Evolutionary conservation across 2,888 invertebrate genomes (phyloP), one percentile per base, ranked within the genome.

Genomic region (Liodrosophila aerea): DNA sequence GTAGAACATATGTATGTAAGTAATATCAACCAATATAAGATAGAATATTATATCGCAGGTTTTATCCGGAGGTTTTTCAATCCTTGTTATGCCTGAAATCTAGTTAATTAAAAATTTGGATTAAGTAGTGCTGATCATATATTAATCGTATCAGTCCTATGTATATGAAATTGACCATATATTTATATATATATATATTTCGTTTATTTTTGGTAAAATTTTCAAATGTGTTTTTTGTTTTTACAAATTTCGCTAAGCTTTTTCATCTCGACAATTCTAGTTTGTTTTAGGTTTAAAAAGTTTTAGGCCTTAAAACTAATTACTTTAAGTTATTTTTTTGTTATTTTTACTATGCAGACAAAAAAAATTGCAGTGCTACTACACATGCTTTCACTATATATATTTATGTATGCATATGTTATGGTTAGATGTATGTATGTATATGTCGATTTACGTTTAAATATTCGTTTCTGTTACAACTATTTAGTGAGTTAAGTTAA

Each of bases 191-290:
- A 5, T 5, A 22, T 22, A 22, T 22, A 22, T 4, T 57, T 34
- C n/a, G 47, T 34, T 41, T 61, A 52, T 56, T 67, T 64, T 60
- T 68, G 51, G 57, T 70, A 74, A 49, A 66, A 66, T 29, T 66
- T 34, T 72, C 63, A 72, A 70, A 66, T 72, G 37, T 72, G 63
- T 72, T 22, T 22, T 2, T 22, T n/a, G n/a, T 2, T 22, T 70
- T 64, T 64, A 71, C 63, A 80, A 77, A 73, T 76, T 80, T 64
- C 58, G 66, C 67, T 78, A 66, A 71, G 75, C 67, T 36, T 46
- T 34, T 52, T 37, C 30, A 36, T 27, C 58, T 64, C 64, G 37
- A 58, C 22, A 39, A n/a, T n/a, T 22, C 50, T 71, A 52, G 50
- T 73, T 64, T n/a, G n/a, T 53, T 63, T 62, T 70, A 59, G 37